These are phyloP conservation scores for Heliocidaris tuberculata DNA, from an alignment of 35 echinoderm and acorn worm genomes.

Conservation along the genomic window DNA sequence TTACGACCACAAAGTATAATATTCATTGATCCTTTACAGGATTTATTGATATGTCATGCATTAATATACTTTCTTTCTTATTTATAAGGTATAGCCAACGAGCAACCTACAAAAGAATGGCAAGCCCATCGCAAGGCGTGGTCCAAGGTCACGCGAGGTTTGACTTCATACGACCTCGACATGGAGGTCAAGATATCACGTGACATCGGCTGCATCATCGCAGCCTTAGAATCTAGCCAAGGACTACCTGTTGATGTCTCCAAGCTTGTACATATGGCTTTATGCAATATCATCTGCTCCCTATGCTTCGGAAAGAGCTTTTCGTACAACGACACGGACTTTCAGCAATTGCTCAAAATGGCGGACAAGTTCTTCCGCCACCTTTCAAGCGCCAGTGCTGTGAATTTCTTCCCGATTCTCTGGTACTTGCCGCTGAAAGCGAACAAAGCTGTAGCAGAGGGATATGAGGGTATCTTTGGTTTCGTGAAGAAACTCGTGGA, in stretches of 20 bases:
- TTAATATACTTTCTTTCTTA: too few species aligned
- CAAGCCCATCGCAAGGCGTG: slow-evolving; percentile 63
- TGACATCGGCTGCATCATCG: slow-evolving; percentile 53
- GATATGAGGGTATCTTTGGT: slow-evolving; percentile 53
- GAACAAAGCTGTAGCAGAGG: slow-evolving; percentile 49
- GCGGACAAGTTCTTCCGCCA: slow-evolving; percentile 73
- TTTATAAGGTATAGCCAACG: slow-evolving; percentile 77
- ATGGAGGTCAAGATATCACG: slow-evolving; percentile 64
- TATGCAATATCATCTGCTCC: slow-evolving; percentile 85
- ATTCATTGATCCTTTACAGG: too few species aligned
- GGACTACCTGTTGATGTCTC: slow-evolving; percentile 59
- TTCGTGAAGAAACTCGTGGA: slow-evolving; percentile 48
- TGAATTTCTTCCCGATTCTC: slow-evolving; percentile 76
- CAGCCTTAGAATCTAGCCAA: slow-evolving; percentile 8
- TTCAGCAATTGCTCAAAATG: slow-evolving; percentile 64
- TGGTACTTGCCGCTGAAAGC: slow-evolving; percentile 58
- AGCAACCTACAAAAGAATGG: slow-evolving; percentile 67
- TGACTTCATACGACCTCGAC: slow-evolving; percentile 43
- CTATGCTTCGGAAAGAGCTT: slow-evolving; percentile 86
- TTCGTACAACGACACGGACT: slow-evolving; percentile 55
- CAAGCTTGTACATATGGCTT: slow-evolving; percentile 60
- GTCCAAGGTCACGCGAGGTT: slow-evolving; percentile 61
- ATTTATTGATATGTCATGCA: too few species aligned
- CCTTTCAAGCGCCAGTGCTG: slow-evolving; percentile 61
- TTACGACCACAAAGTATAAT: too few species aligned